phyloP scores from a whole-genome alignment of 1,140 invertebrate species.

The Eurosta solidaginis region DNA sequence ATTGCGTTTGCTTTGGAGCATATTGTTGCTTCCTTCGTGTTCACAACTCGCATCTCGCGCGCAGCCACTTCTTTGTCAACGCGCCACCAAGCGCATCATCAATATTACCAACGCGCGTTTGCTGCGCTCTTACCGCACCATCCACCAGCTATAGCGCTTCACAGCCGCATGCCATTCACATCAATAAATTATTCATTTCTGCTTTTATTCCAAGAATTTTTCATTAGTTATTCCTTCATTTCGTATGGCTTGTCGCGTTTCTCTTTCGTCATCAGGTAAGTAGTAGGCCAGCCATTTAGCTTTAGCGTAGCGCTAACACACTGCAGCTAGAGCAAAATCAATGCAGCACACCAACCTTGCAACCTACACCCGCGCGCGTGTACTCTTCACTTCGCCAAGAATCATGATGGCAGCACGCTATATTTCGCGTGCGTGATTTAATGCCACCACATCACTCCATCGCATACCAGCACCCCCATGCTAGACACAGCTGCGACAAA shows the following conservation, averaged over 20 bases:
- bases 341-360: not conserved
- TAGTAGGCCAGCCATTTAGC: too few species aligned
- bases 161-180: not conserved
- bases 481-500: not conserved
- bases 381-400: not conserved
- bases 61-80: too few species aligned
- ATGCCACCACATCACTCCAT: not conserved
- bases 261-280: not conserved
- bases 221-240: conserved; percentile 25
- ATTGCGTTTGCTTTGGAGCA: not conserved
- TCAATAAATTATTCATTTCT: conserved; percentile 27
- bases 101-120: too few species aligned
- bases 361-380: not conserved
- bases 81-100: too few species aligned
- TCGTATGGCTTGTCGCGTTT: not conserved
- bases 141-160: not conserved
- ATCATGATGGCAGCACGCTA: not conserved
- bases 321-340: not conserved
- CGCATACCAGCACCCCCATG: not conserved
- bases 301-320: not conserved
- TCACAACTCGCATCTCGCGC: too few species aligned
- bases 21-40: not conserved
- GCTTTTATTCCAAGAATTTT: conserved; percentile 16
- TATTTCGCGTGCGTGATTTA: conserved; percentile 25
- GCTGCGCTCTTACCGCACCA: too few species aligned